Evolutionary conservation across 2,888 invertebrate genomes (phyloP), one percentile per base, ranked within the genome.

Genomic region (Stictocephala bisonia): DNA sequence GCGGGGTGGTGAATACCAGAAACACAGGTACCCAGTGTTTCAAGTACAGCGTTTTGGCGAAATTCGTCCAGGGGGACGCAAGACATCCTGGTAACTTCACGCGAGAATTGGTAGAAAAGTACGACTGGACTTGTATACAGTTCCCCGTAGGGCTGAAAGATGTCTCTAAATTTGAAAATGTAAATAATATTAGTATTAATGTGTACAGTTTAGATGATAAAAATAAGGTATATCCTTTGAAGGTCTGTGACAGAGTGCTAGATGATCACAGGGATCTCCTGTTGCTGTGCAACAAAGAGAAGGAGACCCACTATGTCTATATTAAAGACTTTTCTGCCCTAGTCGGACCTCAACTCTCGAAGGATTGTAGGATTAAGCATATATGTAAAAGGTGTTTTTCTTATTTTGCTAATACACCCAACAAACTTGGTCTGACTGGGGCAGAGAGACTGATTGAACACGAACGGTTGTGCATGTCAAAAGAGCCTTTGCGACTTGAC

Each of bases 301-400:
- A 31, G 2, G 3, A 7, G 18, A 29, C n/a, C 6, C 56, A 56
- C 18, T 56, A 29, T 29, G 31, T 56, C 2, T 56, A 56, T n/a
- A 31, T 56, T 31, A 22, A 3, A 2, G 56, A 56, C 18, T 56
- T 56, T 29, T 18, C 27, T 31, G 31, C 9, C 11, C 4, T 56
- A 31, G 56, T 56, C 3, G 29, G 18, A 7, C 3, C 31, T 3
- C 56, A 56, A 56, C 18, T 56, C 1, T 29, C 56, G 3, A 56
- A 56, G 15, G 1, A 24, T 13, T 2, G 3, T 4, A n/a, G n/a
- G 15, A 15, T 1, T 11, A 26, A 24, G 3, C 22, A 66, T 35
- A 3, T 20, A n/a, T 50, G 50, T 31, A 44, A 71, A 20, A 51
- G 56, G 29, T 73, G 68, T 27, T 53, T 73, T 41, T 11, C 68